phyloP scores from a whole-genome alignment of 2,888 invertebrate genomes.

The Physocephala rufipes region DNA sequence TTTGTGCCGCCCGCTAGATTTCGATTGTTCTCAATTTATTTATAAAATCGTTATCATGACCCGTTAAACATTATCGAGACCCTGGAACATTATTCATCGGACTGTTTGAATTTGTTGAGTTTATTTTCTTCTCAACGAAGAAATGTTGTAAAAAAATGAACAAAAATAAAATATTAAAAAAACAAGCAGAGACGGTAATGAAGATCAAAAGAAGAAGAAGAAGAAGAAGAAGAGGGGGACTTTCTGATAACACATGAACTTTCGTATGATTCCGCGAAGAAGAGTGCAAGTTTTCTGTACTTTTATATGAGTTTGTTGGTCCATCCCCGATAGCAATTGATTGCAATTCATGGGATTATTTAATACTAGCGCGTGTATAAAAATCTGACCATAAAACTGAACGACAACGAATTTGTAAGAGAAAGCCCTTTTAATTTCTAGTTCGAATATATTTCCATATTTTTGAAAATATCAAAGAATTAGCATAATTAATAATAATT shows the following conservation, averaged over 20 bases:
- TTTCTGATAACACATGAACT: conserved; percentile 42
- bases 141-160: conserved; percentile 10
- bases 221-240: background rate
- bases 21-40: conserved; percentile 45
- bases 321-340: no score
- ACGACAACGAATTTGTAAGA: no score
- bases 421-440: no score
- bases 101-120: background rate
- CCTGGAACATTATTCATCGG: conserved; percentile 43
- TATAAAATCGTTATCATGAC: conserved; percentile 53
- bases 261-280: conserved; percentile 22
- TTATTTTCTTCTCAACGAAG: conserved; percentile 4
- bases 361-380: no score
- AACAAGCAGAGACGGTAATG: background rate
- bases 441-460: no score
- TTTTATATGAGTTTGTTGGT: no score
- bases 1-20: background rate
- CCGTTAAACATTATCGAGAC: conserved; percentile 55
- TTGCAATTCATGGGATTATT: no score
- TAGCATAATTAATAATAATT: no score
- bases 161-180: conserved; percentile 22
- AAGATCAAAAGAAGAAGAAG: no score
- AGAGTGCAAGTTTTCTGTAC: no score
- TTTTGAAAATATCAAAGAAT: no score
- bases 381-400: no score